Conservation (phyloP, 2,888 invertebrate species). For the Mythimna pallens region DNA sequence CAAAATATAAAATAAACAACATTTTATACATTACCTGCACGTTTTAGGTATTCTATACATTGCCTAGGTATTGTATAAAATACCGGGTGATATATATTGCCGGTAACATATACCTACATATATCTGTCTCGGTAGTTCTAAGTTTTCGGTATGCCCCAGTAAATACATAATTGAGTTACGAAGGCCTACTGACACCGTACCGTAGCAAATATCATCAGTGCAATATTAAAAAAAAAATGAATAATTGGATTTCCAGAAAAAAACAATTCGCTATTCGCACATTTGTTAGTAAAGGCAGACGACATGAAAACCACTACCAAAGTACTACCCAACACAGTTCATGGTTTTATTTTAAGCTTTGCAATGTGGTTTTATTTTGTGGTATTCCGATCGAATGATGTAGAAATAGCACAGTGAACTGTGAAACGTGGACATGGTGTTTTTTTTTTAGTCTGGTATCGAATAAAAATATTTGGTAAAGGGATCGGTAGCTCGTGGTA, state of each 20-base stretch:
- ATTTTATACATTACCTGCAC: too few species aligned
- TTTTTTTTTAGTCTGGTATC: constrained; percentile 28
- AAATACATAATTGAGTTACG: constrained; percentile 17
- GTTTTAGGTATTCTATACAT: too few species aligned
- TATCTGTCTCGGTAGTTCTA: background rate
- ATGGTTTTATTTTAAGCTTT: constrained; percentile 56
- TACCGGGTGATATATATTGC: too few species aligned
- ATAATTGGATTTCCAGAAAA: constrained; percentile 26
- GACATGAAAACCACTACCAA: constrained; percentile 31
- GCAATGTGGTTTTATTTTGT: constrained; percentile 55
- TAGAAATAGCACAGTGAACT: constrained; percentile 59
- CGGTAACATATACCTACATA: too few species aligned
- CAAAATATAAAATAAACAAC: too few species aligned
- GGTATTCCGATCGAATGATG: constrained; percentile 46
- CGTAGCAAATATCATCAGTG: background rate
- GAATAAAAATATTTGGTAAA: constrained; percentile 32
- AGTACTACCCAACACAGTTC: constrained; percentile 24
- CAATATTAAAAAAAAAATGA: too few species aligned
- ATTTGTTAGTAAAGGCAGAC: constrained; percentile 31
- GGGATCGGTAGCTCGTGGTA: constrained; percentile 1
- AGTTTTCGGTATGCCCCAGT: background rate
- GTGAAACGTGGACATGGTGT: constrained; percentile 45
- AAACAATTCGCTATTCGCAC: constrained; percentile 44
- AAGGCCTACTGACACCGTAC: background rate
- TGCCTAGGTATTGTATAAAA: too few species aligned